Evolutionary conservation across 2,797 vertebrate species (phyloP), one percentile per base, ranked within the genome.

Genomic region (Anguilla marmorata): DNA sequence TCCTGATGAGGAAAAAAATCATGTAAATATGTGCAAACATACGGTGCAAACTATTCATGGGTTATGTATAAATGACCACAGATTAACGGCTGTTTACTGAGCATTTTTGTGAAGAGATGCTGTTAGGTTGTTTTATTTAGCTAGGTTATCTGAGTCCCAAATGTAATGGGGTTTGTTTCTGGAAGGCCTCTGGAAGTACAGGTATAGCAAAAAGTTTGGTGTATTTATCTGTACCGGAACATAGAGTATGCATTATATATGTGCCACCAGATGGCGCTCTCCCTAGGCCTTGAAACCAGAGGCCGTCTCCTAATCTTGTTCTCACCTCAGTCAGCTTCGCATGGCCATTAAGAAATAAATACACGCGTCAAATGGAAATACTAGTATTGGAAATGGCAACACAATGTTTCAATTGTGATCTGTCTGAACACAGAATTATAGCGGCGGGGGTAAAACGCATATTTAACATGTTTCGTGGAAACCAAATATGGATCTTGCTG

Each of bases 221-320:
- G 45, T 33, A 82, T n/a, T 82, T 8, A 82, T 50, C 33, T 79
- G 74, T 19, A 30, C 24, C 19, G 48, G 6, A 45, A 82, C 8
- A 21, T n/a, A 82, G 21, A 48, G 41, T 48, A 21, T 24, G 76
- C 72, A 45, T 80, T 21, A 80, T 0, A 83, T 82, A 2, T 12
- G 76, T 56, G 85, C 52, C 88, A 90, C 86, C 85, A 90, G 89
- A 89, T 89, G 90, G 89, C 66, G 50, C 60, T 86, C 63, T 89
- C 84, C 54, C 85, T 72, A 87, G 86, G 88, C 58, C 69, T 11
- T 85, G 82, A 60, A 86, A 56, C 37, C 12, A 2, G 72, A 85
- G 69, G 4, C 45, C 80, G 33, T 0, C 6, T 41, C 45, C 85
- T 24, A 37, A 21, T 37, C 24, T 86, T 45, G 58, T 82, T 85